Percentiles rank a stretch among this genome's conserved stretches.
Conservation (phyloP, 2,888 invertebrate species). For the Iselma pallidipennis region DNA sequence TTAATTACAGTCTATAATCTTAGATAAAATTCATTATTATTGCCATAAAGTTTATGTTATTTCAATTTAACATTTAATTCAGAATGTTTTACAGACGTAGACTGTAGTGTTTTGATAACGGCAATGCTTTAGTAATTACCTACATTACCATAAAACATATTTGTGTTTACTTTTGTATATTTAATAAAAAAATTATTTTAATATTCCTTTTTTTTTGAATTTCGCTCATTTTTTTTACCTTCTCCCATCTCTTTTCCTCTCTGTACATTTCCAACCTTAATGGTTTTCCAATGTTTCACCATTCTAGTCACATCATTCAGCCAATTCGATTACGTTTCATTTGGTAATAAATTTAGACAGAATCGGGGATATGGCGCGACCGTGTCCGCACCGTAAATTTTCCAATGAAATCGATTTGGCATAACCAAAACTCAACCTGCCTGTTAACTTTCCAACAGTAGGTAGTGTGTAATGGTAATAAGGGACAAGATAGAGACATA, state of each 20-base stretch:
- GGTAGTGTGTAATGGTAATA: background rate
- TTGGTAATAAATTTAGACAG: slow-evolving; percentile 33
- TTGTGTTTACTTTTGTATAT: background rate
- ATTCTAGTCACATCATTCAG: slow-evolving; percentile 26
- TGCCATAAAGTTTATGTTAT: too few relatives aligned
- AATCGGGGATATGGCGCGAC: slow-evolving; percentile 21
- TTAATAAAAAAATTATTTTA: background rate
- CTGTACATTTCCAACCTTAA: background rate
- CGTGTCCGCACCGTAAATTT: slow-evolving; percentile 33
- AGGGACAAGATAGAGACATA: background rate
- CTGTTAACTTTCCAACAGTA: background rate
- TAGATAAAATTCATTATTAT: too few relatives aligned
- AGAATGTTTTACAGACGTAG: too few relatives aligned
- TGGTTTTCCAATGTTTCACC: slow-evolving; percentile 5
- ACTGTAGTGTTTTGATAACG: too few relatives aligned
- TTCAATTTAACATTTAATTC: too few relatives aligned
- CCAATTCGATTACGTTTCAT: slow-evolving; percentile 39
- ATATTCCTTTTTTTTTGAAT: background rate
- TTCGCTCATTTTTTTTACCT: background rate
- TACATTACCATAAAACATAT: too few relatives aligned
- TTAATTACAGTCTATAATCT: too few relatives aligned
- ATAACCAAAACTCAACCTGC: slow-evolving; percentile 20
- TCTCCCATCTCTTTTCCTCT: background rate
- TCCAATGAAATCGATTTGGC: slow-evolving; percentile 18
- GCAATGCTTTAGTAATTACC: too few relatives aligned